phyloP scores from a whole-genome alignment of 2,113 vertebrate genomes.

The Cygnus buccinator region DNA sequence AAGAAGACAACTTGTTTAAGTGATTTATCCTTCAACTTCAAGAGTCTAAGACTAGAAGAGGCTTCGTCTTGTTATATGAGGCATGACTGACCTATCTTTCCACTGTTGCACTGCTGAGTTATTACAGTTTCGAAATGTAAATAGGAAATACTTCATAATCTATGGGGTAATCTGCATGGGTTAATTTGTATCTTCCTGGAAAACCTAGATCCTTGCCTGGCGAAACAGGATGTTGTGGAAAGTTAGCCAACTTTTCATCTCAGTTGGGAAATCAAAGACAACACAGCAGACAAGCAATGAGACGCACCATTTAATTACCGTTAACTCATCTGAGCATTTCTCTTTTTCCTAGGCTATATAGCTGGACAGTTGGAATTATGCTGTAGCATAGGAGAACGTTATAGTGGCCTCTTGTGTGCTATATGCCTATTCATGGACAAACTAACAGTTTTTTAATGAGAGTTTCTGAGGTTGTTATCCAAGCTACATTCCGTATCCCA shows the following conservation, averaged over 20 bases:
- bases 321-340: neutral
- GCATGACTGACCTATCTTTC: constrained; percentile 7
- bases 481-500: constrained; percentile 25
- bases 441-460: constrained; percentile 49
- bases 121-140: neutral
- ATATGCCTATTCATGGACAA: constrained; percentile 36
- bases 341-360: neutral
- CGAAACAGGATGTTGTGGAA: neutral
- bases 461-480: constrained; percentile 13
- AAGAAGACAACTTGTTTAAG: neutral
- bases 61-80: neutral
- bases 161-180: neutral
- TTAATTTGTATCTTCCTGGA: constrained; percentile 40
- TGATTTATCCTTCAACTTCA: constrained; percentile 26
- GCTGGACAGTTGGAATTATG: neutral
- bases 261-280: constrained; percentile 24
- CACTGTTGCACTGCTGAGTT: neutral
- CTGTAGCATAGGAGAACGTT: neutral
- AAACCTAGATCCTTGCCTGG: neutral
- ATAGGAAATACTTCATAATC: constrained; percentile 13
- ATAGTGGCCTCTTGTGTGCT: constrained; percentile 1
- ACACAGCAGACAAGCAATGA: neutral
- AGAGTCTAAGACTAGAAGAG: neutral
- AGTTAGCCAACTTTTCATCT: neutral
- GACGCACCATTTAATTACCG: neutral